phyloP scores from a whole-genome alignment of 2,113 vertebrate species.

The Malurus elegans region DNA sequence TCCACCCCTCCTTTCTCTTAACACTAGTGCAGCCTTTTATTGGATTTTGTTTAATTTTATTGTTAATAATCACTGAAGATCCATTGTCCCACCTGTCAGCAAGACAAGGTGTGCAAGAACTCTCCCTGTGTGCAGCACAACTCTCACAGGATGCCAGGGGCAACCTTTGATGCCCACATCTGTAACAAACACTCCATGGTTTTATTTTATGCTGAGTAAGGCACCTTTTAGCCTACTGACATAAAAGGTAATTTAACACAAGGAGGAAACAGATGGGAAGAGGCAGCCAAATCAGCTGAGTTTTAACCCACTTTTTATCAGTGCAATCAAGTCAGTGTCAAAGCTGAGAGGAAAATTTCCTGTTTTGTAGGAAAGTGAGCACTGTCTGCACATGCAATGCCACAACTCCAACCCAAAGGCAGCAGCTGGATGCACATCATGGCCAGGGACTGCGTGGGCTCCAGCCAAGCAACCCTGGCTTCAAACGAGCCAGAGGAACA shows the following conservation, averaged over 20 bases:
- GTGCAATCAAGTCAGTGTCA: too few relatives aligned
- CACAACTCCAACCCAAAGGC: neutral
- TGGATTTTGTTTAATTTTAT: neutral
- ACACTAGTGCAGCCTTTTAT: accelerated
- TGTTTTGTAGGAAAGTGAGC: neutral
- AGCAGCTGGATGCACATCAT: neutral
- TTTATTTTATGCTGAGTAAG: neutral
- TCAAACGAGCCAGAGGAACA: neutral
- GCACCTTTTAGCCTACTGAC: neutral
- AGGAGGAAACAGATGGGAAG: neutral
- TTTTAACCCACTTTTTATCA: neutral
- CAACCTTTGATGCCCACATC: neutral
- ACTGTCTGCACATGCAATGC: neutral
- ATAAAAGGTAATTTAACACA: neutral
- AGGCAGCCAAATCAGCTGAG: neutral
- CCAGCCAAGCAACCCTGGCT: neutral
- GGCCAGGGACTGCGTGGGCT: neutral
- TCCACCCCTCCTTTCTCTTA: neutral
- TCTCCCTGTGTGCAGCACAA: accelerated
- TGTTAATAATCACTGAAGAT: neutral
- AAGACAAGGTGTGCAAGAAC: neutral
- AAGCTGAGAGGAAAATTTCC: neutral
- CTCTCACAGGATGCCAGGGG: neutral
- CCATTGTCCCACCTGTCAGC: neutral
- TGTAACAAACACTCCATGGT: accelerated